phyloP scores from a whole-genome alignment of 2,797 vertebrate species.

The Amblyopsis hoosieri region DNA sequence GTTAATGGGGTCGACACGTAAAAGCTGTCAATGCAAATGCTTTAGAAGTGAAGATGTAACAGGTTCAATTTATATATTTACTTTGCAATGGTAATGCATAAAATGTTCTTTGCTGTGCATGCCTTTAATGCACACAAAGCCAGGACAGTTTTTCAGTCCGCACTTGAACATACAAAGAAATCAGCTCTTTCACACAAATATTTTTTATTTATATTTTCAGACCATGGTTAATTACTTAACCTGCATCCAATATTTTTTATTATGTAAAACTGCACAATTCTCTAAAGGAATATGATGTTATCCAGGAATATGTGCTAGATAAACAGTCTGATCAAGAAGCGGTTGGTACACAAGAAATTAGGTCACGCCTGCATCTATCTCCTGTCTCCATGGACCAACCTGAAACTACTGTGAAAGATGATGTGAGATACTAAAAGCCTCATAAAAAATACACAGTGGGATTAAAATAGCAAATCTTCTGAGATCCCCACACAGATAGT shows the following conservation, averaged over 20 bases:
- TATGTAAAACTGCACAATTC: background rate
- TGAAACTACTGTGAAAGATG: slow-evolving; percentile 5
- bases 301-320: slow-evolving; percentile 26
- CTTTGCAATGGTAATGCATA: no score
- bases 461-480: background rate
- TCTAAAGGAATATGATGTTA: slow-evolving; percentile 25
- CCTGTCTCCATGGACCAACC: slow-evolving; percentile 3
- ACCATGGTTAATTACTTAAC: no score
- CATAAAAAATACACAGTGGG: slow-evolving; percentile 4
- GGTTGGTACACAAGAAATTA: slow-evolving; percentile 43
- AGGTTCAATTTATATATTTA: no score
- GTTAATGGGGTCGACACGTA: background rate
- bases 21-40: background rate
- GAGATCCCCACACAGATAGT: background rate
- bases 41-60: background rate
- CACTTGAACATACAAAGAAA: no score
- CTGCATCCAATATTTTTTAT: no score
- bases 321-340: slow-evolving; percentile 24
- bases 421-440: slow-evolving; percentile 14
- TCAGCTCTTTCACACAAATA: no score
- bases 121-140: no score
- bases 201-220: no score
- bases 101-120: no score
- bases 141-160: no score
- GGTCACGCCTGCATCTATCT: slow-evolving; percentile 23